Conservation (phyloP, 2,888 invertebrate species). For the Amaurobius ferox region DNA sequence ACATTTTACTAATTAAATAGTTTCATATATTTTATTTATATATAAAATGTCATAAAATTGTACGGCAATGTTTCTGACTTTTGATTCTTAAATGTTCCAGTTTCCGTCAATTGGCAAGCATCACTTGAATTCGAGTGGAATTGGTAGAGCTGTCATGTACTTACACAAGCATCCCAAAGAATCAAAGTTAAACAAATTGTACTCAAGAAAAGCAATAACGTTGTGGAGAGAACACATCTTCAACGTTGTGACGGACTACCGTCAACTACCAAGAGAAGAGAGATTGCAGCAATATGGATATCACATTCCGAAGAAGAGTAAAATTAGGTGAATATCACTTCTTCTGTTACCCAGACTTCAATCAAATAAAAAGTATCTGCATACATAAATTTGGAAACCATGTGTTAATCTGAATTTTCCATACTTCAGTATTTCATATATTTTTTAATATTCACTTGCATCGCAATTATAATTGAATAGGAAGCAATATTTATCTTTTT, state of each 20-base stretch:
- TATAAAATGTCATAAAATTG: too few relatives aligned
- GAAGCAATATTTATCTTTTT: too few relatives aligned
- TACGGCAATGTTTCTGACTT: too few relatives aligned
- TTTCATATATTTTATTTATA: too few relatives aligned
- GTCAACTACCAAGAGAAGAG: constrained; percentile 91
- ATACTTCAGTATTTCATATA: too few relatives aligned
- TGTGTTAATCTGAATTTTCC: too few relatives aligned
- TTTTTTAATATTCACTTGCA: too few relatives aligned
- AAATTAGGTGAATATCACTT: constrained; percentile 76
- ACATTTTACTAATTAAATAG: too few relatives aligned
- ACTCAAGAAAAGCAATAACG: constrained; percentile 93
- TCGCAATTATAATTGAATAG: too few relatives aligned
- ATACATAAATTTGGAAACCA: too few relatives aligned
- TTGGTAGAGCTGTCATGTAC: constrained; percentile 93
- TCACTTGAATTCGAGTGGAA: constrained; percentile 73
- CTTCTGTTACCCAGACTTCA: too few relatives aligned
- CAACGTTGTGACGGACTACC: constrained; percentile 92
- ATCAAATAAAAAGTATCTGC: too few relatives aligned
- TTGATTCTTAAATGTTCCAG: constrained; percentile 33
- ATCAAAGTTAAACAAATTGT: constrained; percentile 92
- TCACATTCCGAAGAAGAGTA: constrained; percentile 84
- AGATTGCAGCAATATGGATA: constrained; percentile 93
- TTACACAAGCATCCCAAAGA: constrained; percentile 99
- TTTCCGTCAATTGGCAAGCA: constrained; percentile 74
- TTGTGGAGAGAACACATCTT: constrained; percentile 99